Conservation (phyloP, 2,113 vertebrate genomes). For the western clawed frog (Xenopus tropicalis) region UCB_Xtro_10.0 CM004446.2:59400001-59400500, state of each 20-base stretch:
- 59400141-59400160: constrained; percentile 1
- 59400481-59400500: constrained; percentile 22
- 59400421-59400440: not conserved
- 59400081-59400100: not conserved
- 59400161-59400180: not conserved
- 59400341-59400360: not conserved
- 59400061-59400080: not conserved
- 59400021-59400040: not conserved
- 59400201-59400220: not conserved
- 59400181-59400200: not conserved
- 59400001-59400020: not conserved
- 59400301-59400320: not conserved
- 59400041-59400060: not conserved
- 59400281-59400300: not conserved
- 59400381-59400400: not conserved
- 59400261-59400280: constrained; percentile 6
- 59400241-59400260: not conserved
- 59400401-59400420: not conserved
- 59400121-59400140: not conserved
- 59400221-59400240: not conserved
- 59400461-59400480: not conserved
- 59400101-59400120: not conserved
- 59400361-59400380: not conserved
- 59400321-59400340: not conserved
- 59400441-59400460: not conserved